Conservation (phyloP, 2,797 vertebrate genomes). For the Neosilurus mollespiculum region DNA sequence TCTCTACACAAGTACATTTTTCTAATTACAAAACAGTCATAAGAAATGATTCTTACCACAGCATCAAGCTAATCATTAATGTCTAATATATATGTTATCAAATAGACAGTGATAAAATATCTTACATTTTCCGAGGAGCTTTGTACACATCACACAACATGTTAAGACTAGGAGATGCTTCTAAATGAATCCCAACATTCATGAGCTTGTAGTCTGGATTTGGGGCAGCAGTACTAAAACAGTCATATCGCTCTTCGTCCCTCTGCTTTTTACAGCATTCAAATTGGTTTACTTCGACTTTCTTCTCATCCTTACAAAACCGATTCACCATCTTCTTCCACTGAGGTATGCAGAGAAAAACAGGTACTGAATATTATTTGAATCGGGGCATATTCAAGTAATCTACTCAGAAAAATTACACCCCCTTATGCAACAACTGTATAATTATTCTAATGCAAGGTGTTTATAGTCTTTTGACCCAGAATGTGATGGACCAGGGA, state of each 20-base stretch:
- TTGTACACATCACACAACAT: constrained; percentile 66
- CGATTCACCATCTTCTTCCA: constrained; percentile 69
- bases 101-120: neutral
- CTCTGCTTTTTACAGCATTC: constrained; percentile 61
- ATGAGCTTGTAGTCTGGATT: constrained; percentile 61
- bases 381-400: neutral
- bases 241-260: constrained; percentile 53
- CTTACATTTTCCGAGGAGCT: constrained; percentile 65
- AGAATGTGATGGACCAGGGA: too few relatives aligned
- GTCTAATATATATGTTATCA: neutral
- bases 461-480: too few relatives aligned
- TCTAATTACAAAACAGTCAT: neutral
- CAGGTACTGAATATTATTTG: neutral
- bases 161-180: constrained; percentile 33
- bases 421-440: neutral
- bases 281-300: constrained; percentile 24
- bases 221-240: constrained; percentile 65
- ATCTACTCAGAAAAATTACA: constrained; percentile 3
- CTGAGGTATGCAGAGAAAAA: constrained; percentile 55
- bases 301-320: constrained; percentile 62
- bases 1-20: neutral
- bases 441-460: too few relatives aligned
- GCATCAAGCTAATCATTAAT: neutral
- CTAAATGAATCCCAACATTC: neutral
- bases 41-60: neutral